Percentiles rank a stretch among this genome's conserved stretches.
These are phyloP conservation scores for Sarcophaga caerulescens DNA, from an alignment of 2,888 invertebrate genomes.

Conservation along the genomic window DNA sequence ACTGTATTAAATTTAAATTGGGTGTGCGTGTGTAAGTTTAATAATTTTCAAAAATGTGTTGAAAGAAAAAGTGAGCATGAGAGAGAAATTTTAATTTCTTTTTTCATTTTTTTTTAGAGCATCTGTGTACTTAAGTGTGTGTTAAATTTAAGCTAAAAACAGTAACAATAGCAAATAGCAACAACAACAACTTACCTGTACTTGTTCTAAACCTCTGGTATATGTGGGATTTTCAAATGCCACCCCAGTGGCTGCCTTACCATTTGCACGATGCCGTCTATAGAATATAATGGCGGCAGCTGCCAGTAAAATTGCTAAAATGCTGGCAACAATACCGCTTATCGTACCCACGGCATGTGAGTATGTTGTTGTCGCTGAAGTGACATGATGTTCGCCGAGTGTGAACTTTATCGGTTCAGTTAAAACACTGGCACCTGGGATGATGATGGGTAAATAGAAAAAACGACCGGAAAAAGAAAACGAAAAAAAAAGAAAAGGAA, in stretches of 20 bases:
- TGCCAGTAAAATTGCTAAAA: constrained; percentile 79
- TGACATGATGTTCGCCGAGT: constrained; percentile 88
- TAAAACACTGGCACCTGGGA: constrained; percentile 86
- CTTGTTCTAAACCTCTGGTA: constrained; percentile 88
- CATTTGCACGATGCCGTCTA: constrained; percentile 77
- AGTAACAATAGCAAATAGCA: not conserved
- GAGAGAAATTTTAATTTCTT: too few relatives aligned
- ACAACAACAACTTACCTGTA: constrained; percentile 83
- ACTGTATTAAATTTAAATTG: too few relatives aligned
- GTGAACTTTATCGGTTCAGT: constrained; percentile 89
- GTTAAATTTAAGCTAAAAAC: too few relatives aligned
- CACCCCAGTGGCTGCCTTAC: constrained; percentile 84
- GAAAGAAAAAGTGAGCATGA: too few relatives aligned
- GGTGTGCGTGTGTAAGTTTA: too few relatives aligned
- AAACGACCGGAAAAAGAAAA: not conserved
- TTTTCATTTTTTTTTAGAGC: too few relatives aligned
- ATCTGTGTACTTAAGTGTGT: too few relatives aligned
- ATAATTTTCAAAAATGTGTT: too few relatives aligned
- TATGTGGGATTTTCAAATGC: constrained; percentile 94
- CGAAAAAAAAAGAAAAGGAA: not conserved
- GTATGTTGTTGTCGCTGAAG: constrained; percentile 84
- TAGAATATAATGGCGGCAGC: constrained; percentile 80
- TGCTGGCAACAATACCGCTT: constrained; percentile 80
- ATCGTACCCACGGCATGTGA: constrained; percentile 80
- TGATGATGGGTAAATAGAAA: constrained; percentile 22